Evolutionary conservation across 1,140 invertebrate species (phyloP), one percentile per base, ranked within the genome.

Genomic region (Leptonema lineaticorne): DNA sequence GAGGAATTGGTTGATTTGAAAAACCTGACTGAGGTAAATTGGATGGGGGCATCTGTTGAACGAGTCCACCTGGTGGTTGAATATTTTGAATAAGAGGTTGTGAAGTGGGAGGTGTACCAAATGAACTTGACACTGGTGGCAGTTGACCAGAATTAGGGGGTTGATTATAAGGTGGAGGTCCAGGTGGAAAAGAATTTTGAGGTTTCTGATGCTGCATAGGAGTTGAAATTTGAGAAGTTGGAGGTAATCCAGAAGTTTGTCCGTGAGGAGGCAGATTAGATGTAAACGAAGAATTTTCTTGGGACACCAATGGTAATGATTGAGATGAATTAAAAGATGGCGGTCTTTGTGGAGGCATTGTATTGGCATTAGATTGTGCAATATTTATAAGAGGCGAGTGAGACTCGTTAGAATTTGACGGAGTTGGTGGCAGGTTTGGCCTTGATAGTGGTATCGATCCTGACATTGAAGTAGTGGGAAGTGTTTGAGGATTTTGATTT

Each of bases 391-490:
- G 26, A 30, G 46, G 57, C 48, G 63, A 66, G 27, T 63, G 48
- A 22, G 65, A 59, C 46, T 67, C 60, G 22, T 59, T 41, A 16
- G 45, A 53, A 30, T 29, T 45, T 63, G 46, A 30, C 50, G 33
- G 62, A 30, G 4, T 29, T 18, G 57, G 29, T 29, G 60, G 65
- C 18, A 71, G 46, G 37, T 68, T 72, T 14, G 53, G 48, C 22
- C 41, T 60, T 65, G 4, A 4, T 22, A 16, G 29, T 62, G 6
- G 16, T 27, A 58, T 58, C 46, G 8, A 16, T 50, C 46, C 46
- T 50, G 74, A 67, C 1, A 66, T 59, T 33, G 74, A 73, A 24
- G n/a, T n/a, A n/a, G n/a, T n/a, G n/a, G n/a, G n/a, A n/a, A n/a
- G n/a, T n/a, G n/a, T n/a, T 69, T 22, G 8, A 50, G 28, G 18